Evolutionary conservation across 2,113 vertebrate genomes (phyloP), one percentile per base, ranked within the genome.

Genomic region (Callocephalon fimbriatum): DNA sequence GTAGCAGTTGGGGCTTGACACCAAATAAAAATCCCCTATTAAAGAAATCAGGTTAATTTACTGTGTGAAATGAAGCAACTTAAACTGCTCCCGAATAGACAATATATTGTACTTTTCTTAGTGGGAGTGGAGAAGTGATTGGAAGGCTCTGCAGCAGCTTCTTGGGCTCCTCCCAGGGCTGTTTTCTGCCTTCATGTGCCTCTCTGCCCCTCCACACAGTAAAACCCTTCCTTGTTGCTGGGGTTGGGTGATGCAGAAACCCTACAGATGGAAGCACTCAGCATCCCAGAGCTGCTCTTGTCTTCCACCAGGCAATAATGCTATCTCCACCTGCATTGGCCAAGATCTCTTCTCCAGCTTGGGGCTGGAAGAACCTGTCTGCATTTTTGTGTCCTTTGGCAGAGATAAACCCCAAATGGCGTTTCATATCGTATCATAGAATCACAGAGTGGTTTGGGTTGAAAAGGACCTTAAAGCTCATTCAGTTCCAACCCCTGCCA

Each of bases 41-140:
- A 90, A 97, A 96, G 91, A 73, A 65, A 92, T 91, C 91, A 54
- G 59, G 76, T 82, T 93, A 92, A 97, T 97, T 96, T 94, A 88
- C 75, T 77, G 76, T 50, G 73, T 91, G 95, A 93, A 95, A 95
- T 27, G 94, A 97, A 90, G 45, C 59, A 32, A 29, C 74, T 67
- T 16, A 44, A 94, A 90, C 35, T 66, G 84, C 82, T 97, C 88
- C 96, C 65, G 5, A 70, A 87, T 8, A 95, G 84, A 95, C 90
- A 78, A 35, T 75, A 85, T 56, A 51, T 75, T 42, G 70, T 70
- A 6, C 25, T 63, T 88, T 44, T 95, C 56, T 82, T 66, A 58
- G 48, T 12, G 4, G 75, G 90, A 86, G 95, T 12, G 63, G 53
- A 38, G 86, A 93, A 92, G 59, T 38, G 11, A 44, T 5, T 1